Evolutionary conservation across 1,140 invertebrate species (phyloP).

Genomic region (Orchestia grillus): DNA sequence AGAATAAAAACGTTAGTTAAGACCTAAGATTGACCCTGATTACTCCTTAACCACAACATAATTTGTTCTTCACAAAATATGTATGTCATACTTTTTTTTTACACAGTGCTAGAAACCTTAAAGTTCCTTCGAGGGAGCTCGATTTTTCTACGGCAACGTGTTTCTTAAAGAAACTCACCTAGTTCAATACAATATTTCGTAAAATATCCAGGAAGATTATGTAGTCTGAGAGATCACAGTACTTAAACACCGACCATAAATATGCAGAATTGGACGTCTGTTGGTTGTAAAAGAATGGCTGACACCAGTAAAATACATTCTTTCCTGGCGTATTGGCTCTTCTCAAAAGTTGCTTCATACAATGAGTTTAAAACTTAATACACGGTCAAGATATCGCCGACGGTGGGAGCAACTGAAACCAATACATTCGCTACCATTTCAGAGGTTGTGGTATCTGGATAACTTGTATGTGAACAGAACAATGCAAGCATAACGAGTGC

Average conservation of each 20-base stretch:
- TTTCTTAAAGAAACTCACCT: not conserved
- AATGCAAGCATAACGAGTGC: not conserved
- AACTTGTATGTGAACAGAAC: not conserved
- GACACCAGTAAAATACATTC: not conserved
- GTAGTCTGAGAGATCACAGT: not conserved
- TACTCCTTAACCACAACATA: conserved; percentile 2
- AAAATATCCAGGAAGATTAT: not conserved
- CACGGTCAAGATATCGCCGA: not conserved
- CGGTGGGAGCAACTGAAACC: not conserved
- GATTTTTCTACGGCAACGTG: not conserved
- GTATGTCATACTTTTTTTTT: not conserved
- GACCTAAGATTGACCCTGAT: not conserved
- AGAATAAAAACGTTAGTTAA: conserved; percentile 2
- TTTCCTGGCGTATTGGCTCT: not conserved
- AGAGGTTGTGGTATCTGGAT: not conserved
- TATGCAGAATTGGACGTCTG: not conserved
- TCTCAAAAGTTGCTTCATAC: not conserved
- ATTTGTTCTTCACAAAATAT: not conserved
- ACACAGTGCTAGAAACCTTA: not conserved
- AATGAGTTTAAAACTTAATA: not conserved
- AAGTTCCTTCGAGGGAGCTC: not conserved
- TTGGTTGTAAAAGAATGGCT: not conserved
- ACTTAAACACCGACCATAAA: not conserved
- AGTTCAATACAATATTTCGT: not conserved
- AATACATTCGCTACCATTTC: not conserved